Conservation (phyloP, 2,888 invertebrate species). For the Aphidoletes aphidimyza region DNA sequence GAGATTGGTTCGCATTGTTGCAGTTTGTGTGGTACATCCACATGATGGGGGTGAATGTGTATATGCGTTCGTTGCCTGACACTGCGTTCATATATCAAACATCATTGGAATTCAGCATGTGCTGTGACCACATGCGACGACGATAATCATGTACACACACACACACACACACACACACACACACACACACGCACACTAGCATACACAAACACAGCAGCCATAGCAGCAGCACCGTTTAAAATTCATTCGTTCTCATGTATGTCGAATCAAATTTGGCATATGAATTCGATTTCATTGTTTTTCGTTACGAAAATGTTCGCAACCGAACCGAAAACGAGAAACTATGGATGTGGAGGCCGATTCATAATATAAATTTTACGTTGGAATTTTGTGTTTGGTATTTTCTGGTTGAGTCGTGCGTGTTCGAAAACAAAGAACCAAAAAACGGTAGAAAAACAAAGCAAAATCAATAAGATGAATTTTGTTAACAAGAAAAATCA, state of each 20-base stretch:
- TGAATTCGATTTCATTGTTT: not conserved
- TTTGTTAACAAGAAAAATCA: conserved; percentile 24
- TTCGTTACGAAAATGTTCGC: not conserved
- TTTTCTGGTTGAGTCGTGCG: conserved; percentile 2
- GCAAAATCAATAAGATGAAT: conserved; percentile 52
- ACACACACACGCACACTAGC: too few relatives aligned
- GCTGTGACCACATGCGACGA: conserved; percentile 48
- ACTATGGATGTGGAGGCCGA: not conserved
- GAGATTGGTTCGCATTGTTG: conserved; percentile 30
- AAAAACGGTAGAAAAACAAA: conserved; percentile 2
- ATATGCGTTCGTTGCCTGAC: not conserved
- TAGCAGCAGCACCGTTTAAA: conserved; percentile 16
- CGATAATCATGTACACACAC: not conserved
- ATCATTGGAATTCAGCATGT: conserved; percentile 39
- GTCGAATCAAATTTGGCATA: conserved; percentile 2
- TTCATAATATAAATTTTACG: conserved; percentile 20
- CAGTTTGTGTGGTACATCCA: not conserved
- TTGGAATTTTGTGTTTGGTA: conserved; percentile 36
- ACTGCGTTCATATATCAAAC: not conserved
- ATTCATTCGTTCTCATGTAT: conserved; percentile 34
- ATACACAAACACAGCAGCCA: too few relatives aligned
- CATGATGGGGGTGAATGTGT: not conserved
- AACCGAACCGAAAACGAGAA: not conserved
- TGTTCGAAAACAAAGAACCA: not conserved
- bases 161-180: too few relatives aligned